Evolutionary conservation across 2,113 vertebrate species (phyloP).

Genomic region (Mastomys natalensis): DNA sequence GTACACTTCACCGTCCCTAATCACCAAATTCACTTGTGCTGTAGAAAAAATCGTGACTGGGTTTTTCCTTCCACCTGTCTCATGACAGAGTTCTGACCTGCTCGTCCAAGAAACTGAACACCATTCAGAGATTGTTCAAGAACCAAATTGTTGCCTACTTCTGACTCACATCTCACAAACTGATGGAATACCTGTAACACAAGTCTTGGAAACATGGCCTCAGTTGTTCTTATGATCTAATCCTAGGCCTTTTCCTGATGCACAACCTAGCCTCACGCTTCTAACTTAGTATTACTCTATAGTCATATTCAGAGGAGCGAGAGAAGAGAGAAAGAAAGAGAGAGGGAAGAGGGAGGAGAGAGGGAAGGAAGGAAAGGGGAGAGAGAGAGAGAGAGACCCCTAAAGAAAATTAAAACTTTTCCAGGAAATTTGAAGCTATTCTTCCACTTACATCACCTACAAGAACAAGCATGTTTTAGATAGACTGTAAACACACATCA

Average conservation of each 20-base stretch:
- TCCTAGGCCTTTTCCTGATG: conserved; percentile 12
- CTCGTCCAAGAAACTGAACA: not conserved
- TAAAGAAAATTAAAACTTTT: not conserved
- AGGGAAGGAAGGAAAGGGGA: rapidly evolving
- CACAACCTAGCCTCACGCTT: not conserved
- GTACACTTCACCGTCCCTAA: not conserved
- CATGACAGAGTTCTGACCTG: not conserved
- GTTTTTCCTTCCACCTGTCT: not conserved
- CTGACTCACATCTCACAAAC: conserved; percentile 88
- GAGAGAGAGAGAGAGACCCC: no score
- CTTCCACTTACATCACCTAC: not conserved
- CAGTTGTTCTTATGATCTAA: conserved; percentile 20
- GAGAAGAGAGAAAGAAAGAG: not conserved
- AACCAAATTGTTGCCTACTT: conserved; percentile 86
- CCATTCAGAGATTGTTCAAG: conserved; percentile 2
- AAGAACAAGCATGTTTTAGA: not conserved
- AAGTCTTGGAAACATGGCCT: conserved; percentile 79
- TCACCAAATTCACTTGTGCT: not conserved
- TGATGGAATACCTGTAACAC: conserved; percentile 87
- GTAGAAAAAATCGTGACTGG: not conserved
- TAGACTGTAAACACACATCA: not conserved
- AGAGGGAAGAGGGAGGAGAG: no score
- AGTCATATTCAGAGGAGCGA: not conserved
- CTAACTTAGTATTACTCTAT: not conserved
- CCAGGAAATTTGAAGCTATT: not conserved